These are phyloP conservation scores for Lithobates pipiens DNA, from an alignment of 2,797 vertebrate genomes.

Conservation along the genomic window DNA sequence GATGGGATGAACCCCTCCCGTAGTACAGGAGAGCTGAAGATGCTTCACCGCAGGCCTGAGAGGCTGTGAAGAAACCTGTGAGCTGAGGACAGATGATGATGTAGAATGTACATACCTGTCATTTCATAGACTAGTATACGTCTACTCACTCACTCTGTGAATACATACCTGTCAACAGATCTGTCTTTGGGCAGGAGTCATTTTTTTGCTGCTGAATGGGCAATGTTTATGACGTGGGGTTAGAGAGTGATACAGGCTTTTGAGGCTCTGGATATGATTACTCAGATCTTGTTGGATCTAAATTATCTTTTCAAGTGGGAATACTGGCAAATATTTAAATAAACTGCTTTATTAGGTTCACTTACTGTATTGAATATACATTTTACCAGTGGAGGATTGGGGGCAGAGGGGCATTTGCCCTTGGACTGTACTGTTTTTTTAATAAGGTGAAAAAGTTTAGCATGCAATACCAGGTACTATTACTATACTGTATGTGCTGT, in stretches of 20 bases:
- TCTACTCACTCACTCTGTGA: neutral
- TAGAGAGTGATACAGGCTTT: too few species aligned
- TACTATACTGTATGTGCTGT: too few species aligned
- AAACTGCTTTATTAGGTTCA: too few species aligned
- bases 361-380: too few species aligned
- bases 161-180: neutral
- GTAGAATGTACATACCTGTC: constrained; percentile 14
- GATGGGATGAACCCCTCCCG: constrained; percentile 46
- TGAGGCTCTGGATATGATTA: neutral
- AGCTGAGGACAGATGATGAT: constrained; percentile 17
- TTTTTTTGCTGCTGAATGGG: neutral
- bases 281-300: neutral
- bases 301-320: neutral
- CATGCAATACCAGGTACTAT: too few species aligned
- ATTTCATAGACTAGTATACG: neutral
- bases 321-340: neutral
- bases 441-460: too few species aligned
- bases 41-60: constrained; percentile 44
- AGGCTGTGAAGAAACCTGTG: constrained; percentile 32
- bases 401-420: too few species aligned
- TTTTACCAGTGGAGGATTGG: too few species aligned
- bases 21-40: constrained; percentile 25
- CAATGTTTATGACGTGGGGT: neutral
- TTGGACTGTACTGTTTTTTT: too few species aligned
- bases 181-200: neutral